These are phyloP conservation scores for Neoaliturus tenellus DNA, from an alignment of 2,888 invertebrate species.

Conservation along the genomic window DNA sequence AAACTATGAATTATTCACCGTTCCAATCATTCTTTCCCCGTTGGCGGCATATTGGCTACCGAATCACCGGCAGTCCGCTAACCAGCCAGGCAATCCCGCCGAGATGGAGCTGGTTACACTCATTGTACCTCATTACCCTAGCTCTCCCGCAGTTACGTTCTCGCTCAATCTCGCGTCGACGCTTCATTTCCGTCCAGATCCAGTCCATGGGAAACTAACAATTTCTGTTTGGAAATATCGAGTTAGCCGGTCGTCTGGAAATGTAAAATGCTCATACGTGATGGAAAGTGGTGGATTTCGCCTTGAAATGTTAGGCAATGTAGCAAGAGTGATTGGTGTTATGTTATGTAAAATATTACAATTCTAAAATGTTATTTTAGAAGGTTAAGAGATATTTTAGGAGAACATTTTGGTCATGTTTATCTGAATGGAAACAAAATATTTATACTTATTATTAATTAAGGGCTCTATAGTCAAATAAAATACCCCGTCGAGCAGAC, in stretches of 20 bases:
- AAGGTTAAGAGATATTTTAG: too few relatives aligned
- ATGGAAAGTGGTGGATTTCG: background rate
- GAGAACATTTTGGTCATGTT: too few relatives aligned
- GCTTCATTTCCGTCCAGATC: background rate
- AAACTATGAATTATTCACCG: background rate
- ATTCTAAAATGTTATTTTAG: too few relatives aligned
- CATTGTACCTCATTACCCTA: background rate
- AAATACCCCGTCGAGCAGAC: too few relatives aligned
- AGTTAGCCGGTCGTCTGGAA: background rate
- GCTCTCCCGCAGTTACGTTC: background rate
- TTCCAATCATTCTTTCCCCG: background rate
- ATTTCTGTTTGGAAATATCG: background rate
- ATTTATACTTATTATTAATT: too few relatives aligned
- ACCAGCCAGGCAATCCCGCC: background rate
- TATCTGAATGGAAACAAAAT: too few relatives aligned
- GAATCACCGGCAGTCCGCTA: background rate
- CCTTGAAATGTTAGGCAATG: too few relatives aligned
- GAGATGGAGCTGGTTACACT: background rate
- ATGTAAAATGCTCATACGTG: background rate
- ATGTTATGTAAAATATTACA: too few relatives aligned
- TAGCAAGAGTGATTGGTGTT: too few relatives aligned
- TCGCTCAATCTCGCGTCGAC: background rate
- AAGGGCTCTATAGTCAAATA: too few relatives aligned
- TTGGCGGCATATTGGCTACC: background rate
- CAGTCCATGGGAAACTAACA: constrained; percentile 14